Percentiles rank a stretch among this genome's conserved stretches.
Evolutionary conservation across 2,888 invertebrate species (phyloP).

Genomic region (Bembecia ichneumoniformis): DNA sequence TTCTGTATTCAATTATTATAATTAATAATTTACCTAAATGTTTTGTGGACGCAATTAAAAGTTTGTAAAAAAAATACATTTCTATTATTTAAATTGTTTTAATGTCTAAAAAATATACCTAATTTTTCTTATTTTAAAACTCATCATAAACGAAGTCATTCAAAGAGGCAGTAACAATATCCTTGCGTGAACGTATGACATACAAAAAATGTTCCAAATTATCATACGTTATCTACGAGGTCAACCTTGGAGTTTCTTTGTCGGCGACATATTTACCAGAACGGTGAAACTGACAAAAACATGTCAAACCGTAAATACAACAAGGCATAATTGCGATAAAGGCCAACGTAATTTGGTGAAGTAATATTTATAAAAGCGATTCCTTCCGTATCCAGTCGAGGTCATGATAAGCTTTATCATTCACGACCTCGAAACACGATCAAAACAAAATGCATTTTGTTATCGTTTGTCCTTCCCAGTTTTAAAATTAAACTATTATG

Average conservation of each 20-base stretch:
- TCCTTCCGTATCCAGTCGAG: conserved; percentile 58
- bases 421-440: conserved; percentile 33
- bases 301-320: conserved; percentile 19
- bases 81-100: no score
- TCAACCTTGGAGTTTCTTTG: conserved; percentile 61
- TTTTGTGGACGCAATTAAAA: no score
- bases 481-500: background rate
- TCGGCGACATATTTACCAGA: conserved; percentile 50
- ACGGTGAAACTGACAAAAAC: conserved; percentile 40
- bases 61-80: no score
- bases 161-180: background rate
- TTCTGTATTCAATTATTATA: no score
- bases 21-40: no score
- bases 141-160: no score
- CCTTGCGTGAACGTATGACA: background rate
- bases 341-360: conserved; percentile 35
- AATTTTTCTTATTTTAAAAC: no score
- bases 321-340: conserved; percentile 12
- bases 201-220: conserved; percentile 43
- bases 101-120: no score
- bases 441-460: conserved; percentile 45
- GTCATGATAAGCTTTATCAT: conserved; percentile 50
- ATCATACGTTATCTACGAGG: conserved; percentile 62
- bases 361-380: conserved; percentile 29
- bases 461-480: conserved; percentile 41